These are phyloP conservation scores for Baronia brevicornis DNA, from an alignment of 2,888 invertebrate species.

Conservation along the genomic window DNA sequence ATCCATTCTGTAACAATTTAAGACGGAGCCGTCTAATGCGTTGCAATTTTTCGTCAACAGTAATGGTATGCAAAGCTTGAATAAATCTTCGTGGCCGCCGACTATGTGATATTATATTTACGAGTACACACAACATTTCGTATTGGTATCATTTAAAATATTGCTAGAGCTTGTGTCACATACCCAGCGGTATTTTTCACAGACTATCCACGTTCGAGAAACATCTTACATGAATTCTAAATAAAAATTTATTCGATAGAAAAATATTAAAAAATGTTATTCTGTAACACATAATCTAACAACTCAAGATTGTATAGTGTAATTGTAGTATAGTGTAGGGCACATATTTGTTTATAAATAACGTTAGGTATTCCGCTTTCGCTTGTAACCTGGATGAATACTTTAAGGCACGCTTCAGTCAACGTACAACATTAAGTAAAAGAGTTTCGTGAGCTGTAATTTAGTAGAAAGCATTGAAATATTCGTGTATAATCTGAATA, in stretches of 20 bases:
- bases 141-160: too few species aligned
- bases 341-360: slow-evolving; percentile 15
- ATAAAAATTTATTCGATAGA: too few species aligned
- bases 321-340: too few species aligned
- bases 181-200: too few species aligned
- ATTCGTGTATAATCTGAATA: slow-evolving; percentile 76
- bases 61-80: slow-evolving; percentile 38
- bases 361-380: slow-evolving; percentile 23
- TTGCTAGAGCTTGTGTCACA: too few species aligned
- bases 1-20: slow-evolving; percentile 69
- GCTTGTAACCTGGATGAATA: slow-evolving; percentile 31
- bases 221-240: too few species aligned
- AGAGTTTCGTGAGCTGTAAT: slow-evolving; percentile 71
- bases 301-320: too few species aligned
- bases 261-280: too few species aligned
- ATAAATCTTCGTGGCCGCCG: slow-evolving; percentile 8
- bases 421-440: slow-evolving; percentile 59
- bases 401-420: slow-evolving; percentile 33
- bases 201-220: too few species aligned
- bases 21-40: slow-evolving; percentile 59
- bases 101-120: not conserved
- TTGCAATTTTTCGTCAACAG: slow-evolving; percentile 62
- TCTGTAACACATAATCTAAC: too few species aligned
- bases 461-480: slow-evolving; percentile 76
- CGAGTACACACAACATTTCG: not conserved